Evolutionary conservation across 2,888 invertebrate genomes (phyloP).

Genomic region (Taphrorychus bicolor): DNA sequence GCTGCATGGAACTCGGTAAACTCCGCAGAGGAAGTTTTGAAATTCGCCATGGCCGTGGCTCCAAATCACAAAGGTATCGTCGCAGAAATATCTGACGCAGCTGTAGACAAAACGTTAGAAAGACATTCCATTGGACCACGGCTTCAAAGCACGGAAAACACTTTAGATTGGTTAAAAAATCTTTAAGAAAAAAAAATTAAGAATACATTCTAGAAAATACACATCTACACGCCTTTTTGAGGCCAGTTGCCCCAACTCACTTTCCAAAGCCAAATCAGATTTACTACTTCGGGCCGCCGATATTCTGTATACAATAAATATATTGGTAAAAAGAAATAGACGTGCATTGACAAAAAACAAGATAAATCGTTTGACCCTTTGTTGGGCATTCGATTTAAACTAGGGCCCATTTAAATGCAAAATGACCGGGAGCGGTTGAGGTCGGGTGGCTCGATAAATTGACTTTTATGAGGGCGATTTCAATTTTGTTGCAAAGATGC

Average conservation of each 20-base stretch:
- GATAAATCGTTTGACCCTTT: constrained; percentile 3
- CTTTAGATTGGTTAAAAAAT: no score
- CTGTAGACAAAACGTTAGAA: no score
- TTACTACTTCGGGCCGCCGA: not conserved
- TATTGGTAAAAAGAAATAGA: not conserved
- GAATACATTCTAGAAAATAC: not conserved
- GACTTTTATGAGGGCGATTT: not conserved
- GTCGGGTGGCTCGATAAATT: not conserved
- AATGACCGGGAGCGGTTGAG: not conserved
- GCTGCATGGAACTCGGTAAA: no score
- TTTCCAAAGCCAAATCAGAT: not conserved
- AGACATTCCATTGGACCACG: no score
- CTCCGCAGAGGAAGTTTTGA: no score
- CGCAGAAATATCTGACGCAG: no score
- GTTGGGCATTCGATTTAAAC: not conserved
- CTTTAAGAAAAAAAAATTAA: not conserved
- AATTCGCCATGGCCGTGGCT: no score
- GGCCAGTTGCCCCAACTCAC: not conserved
- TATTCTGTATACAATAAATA: not conserved
- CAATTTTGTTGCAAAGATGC: not conserved
- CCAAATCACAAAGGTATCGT: no score
- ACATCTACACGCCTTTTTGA: not conserved
- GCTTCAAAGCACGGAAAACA: no score
- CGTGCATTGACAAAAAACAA: constrained; percentile 5
- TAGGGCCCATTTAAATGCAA: constrained; percentile 3